These are phyloP conservation scores for Crocodylus rhombifer DNA, from an alignment of 2,797 vertebrate species.

Conservation along the genomic window DNA sequence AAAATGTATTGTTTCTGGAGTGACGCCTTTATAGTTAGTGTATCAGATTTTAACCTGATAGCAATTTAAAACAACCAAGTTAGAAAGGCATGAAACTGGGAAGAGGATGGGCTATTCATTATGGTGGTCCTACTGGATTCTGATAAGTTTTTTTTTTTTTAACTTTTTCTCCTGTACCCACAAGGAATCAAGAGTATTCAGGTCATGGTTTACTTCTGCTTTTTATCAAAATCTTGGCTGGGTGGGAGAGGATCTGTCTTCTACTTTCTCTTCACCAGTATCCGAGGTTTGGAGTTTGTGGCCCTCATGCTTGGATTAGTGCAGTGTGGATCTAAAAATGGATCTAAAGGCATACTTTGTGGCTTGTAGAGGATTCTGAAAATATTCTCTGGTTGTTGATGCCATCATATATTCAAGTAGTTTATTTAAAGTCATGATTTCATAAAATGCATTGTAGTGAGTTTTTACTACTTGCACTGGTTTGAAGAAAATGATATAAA, in stretches of 20 bases:
- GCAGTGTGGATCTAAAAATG: neutral
- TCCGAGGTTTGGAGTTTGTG: neutral
- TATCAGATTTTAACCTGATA: neutral
- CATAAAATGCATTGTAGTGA: neutral
- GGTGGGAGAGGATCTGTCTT: neutral
- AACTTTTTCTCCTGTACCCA: neutral
- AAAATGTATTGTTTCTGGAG: neutral
- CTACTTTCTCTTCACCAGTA: neutral
- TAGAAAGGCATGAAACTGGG: neutral
- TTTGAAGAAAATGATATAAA: neutral
- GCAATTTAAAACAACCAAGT: neutral
- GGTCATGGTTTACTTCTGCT: neutral
- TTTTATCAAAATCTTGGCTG: neutral
- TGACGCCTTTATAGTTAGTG: neutral
- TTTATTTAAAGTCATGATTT: neutral
- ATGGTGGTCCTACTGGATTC: neutral
- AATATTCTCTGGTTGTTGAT: neutral
- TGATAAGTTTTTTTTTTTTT: neutral
- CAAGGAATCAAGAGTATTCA: rapidly evolving
- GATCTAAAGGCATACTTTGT: neutral
- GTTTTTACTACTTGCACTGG: neutral
- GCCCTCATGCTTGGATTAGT: neutral
- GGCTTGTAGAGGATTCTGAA: neutral
- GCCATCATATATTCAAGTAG: neutral
- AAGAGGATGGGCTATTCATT: neutral